Base-by-base conservation (phyloP, 2,113 vertebrate species). In the Mobula hypostoma region DNA sequence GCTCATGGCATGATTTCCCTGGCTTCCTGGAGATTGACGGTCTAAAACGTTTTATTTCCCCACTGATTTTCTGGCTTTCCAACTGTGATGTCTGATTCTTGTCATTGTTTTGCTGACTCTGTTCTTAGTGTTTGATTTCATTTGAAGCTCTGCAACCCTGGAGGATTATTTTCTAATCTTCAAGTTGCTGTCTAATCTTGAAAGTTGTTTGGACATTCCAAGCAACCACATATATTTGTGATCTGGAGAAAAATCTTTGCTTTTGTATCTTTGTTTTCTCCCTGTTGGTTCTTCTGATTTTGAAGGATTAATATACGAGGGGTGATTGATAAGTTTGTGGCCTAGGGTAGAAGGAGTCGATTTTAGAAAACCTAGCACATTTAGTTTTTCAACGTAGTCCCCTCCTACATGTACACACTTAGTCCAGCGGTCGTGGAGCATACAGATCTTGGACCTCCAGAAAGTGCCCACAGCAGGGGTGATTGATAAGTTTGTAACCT, bases 21-120 rank as follows among this genome's bases (percentile, higher is more conserved):
- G 83, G 83, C 58, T n/a, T 48, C 56, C 56, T 90, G n/a, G 29
- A 66, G 85, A 90, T 66, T 90, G 29, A 68, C 61, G 61, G 66
- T 90, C 85, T 14, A 90, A 66, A 66, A n/a, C 32, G 58, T 66
- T 90, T 90, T 66, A 90, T 90, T 90, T 90, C 85, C 85, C 85
- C 66, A 11, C 61, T 66, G 85, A 90, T 90, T 90, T 90, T n/a
- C 15, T 66, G 21, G 85, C 61, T 90, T 90, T 90, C 85, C 7
- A 68, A 32, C 61, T 90, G 85, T 66, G 85, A 90, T 17, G 15
- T 90, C 85, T 90, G 85, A n/a, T 90, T 88, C 61, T 90, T 58
- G 66, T 90, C 61, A 66, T 66, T 19, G n/a, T 19, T 1, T 79
- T 79, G 77, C 85, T 90, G 6, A n/a, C 58, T 90, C 14, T 36